A percentile compares a stretch with the other conserved stretches of the same genome.
phyloP scores from a whole-genome alignment of 2,113 vertebrate species.

The Paramisgurnus dabryanus region DNA sequence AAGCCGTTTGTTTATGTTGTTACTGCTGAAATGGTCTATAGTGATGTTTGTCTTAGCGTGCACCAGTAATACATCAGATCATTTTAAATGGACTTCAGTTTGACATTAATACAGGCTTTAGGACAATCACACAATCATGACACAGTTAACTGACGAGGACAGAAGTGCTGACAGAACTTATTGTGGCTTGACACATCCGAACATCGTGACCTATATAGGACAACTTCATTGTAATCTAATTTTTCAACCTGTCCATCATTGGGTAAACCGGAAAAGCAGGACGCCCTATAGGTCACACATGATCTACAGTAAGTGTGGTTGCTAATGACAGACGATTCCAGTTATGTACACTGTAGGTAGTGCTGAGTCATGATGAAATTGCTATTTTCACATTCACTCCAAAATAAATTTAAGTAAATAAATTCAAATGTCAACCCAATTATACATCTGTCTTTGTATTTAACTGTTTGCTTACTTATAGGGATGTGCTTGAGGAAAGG shows the following conservation, averaged over 20 bases:
- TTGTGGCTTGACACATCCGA: constrained; percentile 2
- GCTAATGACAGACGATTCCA: not conserved
- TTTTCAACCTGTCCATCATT: constrained; percentile 10
- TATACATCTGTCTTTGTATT: not conserved
- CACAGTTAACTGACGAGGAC: not conserved
- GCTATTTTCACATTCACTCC: not conserved
- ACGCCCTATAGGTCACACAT: not conserved
- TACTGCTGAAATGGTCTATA: not conserved
- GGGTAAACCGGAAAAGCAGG: not conserved
- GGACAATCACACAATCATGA: not conserved
- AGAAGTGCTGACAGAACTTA: constrained; percentile 32
- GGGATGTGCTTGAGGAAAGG: not conserved
- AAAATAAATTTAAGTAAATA: not conserved
- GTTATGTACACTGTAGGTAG: not conserved
- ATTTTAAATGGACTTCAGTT: not conserved
- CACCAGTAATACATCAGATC: not conserved
- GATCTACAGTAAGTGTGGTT: not conserved
- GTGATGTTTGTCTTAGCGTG: not conserved
- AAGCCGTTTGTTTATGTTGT: too few species aligned
- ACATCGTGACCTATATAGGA: not conserved
- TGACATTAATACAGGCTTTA: not conserved
- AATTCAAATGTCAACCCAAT: not conserved
- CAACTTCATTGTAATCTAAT: constrained; percentile 1
- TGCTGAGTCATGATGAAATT: not conserved
- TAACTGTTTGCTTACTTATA: not conserved